Conservation (phyloP, 2,888 invertebrate species). For the Patella caerulea region DNA sequence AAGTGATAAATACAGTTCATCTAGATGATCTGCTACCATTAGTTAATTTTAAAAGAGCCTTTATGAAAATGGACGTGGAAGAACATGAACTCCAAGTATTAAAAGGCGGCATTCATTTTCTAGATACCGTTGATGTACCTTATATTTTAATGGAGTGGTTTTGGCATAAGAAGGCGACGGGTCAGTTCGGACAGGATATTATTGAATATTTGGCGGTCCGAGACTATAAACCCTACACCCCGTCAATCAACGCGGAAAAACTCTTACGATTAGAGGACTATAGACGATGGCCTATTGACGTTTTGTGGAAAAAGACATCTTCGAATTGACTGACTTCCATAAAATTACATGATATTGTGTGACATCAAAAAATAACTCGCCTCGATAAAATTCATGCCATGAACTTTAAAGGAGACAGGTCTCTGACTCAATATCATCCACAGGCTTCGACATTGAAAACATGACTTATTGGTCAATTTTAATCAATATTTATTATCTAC, state of each 20-base stretch:
- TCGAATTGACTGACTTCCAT: too few relatives aligned
- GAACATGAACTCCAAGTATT: background rate
- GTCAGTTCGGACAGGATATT: background rate
- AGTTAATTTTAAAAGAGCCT: slow-evolving; percentile 4
- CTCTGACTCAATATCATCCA: too few relatives aligned
- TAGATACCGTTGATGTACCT: background rate
- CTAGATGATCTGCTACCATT: background rate
- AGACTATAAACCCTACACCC: background rate
- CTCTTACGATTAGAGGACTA: background rate
- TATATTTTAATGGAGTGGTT: slow-evolving; percentile 5
- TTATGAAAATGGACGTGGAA: background rate
- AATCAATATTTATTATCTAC: too few relatives aligned
- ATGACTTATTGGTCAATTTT: too few relatives aligned
- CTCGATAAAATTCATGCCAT: too few relatives aligned
- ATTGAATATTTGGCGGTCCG: background rate
- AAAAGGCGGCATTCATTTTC: background rate
- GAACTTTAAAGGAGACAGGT: too few relatives aligned
- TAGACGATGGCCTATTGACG: background rate
- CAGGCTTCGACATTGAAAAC: too few relatives aligned
- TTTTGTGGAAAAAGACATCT: background rate
- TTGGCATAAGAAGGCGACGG: background rate
- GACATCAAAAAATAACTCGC: too few relatives aligned
- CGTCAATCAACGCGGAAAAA: background rate
- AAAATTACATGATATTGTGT: too few relatives aligned
- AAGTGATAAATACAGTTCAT: background rate